A percentile compares a stretch with the other conserved stretches of the same genome.
Evolutionary conservation across 1,140 invertebrate genomes (phyloP).

Genomic region (Conus ventricosus): DNA sequence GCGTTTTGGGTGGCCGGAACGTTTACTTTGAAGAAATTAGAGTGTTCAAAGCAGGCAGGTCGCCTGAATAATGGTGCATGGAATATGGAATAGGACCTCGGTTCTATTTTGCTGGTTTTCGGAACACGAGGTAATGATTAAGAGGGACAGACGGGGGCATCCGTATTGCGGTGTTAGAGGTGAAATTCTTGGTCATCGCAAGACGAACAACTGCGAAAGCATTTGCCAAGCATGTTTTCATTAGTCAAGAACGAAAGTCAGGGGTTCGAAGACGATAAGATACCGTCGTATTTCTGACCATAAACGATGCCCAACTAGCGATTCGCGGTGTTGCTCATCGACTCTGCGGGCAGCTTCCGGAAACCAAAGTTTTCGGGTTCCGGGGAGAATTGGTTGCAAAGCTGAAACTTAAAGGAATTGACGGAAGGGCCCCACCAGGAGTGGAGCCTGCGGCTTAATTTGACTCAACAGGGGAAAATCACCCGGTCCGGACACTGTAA

Average conservation of each 20-base stretch:
- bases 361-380: constrained; percentile 87
- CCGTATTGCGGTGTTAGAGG: constrained; percentile 66
- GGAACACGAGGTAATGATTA: constrained; percentile 83
- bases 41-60: constrained; percentile 85
- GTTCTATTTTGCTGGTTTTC: constrained; percentile 81
- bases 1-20: constrained; percentile 75
- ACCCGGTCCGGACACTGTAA: constrained; percentile 90
- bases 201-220: constrained; percentile 86
- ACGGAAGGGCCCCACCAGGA: constrained; percentile 85
- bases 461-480: constrained; percentile 91
- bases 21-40: constrained; percentile 89
- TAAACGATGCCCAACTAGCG: constrained; percentile 86
- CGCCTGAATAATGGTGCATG: constrained; percentile 86
- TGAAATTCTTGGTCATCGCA: constrained; percentile 82
- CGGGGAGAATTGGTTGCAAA: constrained; percentile 90
- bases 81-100: constrained; percentile 89
- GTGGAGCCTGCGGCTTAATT: constrained; percentile 94
- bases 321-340: constrained; percentile 76
- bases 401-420: constrained; percentile 11
- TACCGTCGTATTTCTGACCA: constrained; percentile 88
- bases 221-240: constrained; percentile 90
- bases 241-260: constrained; percentile 86
- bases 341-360: constrained; percentile 73
- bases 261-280: constrained; percentile 88
- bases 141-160: constrained; percentile 74